Evolutionary conservation across 2,888 invertebrate genomes (phyloP).

Genomic region (Hypomecis punctinalis): DNA sequence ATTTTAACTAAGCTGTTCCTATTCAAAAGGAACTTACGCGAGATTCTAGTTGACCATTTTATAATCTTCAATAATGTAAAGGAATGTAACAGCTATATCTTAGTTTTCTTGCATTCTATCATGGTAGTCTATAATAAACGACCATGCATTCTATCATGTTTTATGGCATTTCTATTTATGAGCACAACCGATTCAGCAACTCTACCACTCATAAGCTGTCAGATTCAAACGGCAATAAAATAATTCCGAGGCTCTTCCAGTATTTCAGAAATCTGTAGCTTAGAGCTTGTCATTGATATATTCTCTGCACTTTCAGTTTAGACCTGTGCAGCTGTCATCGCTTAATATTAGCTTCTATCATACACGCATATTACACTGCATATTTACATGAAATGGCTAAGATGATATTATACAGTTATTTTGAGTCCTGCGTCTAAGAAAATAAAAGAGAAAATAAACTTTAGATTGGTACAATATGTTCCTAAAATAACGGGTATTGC

Average conservation of each 20-base stretch:
- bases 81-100: neutral
- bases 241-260: conserved; percentile 15
- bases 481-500: no score
- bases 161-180: neutral
- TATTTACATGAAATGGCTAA: no score
- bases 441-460: no score
- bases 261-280: conserved; percentile 31
- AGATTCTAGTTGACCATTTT: no score
- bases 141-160: neutral
- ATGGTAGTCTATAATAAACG: no score
- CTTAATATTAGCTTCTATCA: conserved; percentile 74
- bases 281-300: conserved; percentile 67
- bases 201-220: neutral
- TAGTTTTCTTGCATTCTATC: neutral
- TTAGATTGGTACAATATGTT: no score
- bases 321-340: conserved; percentile 63
- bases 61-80: no score
- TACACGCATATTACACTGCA: conserved; percentile 34
- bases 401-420: no score
- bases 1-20: no score
- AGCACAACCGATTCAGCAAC: neutral
- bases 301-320: conserved; percentile 50
- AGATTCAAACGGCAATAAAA: neutral
- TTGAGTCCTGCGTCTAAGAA: no score
- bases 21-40: no score